Evolutionary conservation across 2,888 invertebrate species (phyloP).

Genomic region (Syritta pipiens): DNA sequence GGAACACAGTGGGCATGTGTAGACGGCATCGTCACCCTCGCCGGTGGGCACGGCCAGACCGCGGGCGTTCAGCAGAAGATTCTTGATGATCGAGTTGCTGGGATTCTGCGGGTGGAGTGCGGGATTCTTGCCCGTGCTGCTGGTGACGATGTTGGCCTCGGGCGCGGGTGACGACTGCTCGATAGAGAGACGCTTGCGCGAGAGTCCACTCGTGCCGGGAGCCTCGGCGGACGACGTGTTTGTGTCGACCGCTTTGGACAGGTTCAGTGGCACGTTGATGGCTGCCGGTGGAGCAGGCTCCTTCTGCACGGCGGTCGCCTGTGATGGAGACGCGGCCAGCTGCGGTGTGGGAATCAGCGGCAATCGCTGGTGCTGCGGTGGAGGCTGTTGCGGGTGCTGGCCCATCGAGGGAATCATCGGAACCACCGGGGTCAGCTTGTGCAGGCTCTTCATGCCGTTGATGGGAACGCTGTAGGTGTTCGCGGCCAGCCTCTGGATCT

Average conservation of each 20-base stretch:
- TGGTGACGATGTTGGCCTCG: conserved; percentile 23
- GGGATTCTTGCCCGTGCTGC: conserved; percentile 62
- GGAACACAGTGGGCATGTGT: conserved; percentile 88
- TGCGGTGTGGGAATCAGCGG: conserved; percentile 21
- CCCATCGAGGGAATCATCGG: conserved; percentile 51
- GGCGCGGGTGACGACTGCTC: conserved; percentile 69
- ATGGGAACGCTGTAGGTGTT: conserved; percentile 53
- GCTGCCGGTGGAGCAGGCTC: conserved; percentile 66
- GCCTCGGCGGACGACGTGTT: too few species aligned
- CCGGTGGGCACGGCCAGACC: conserved; percentile 79
- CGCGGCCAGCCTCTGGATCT: conserved; percentile 45
- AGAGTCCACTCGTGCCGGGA: conserved; percentile 63
- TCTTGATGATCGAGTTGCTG: conserved; percentile 87
- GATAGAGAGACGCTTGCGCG: conserved; percentile 72
- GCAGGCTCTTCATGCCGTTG: conserved; percentile 74
- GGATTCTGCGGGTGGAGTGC: conserved; percentile 83
- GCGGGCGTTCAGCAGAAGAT: conserved; percentile 87
- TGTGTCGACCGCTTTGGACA: conserved; percentile 71
- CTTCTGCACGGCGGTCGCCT: conserved; percentile 10
- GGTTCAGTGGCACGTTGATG: conserved; percentile 72
- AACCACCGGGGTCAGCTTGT: conserved; percentile 68
- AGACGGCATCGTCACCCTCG: conserved; percentile 83
- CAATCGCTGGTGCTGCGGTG: conserved; percentile 44
- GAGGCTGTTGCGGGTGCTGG: conserved; percentile 68
- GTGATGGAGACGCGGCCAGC: conserved; percentile 31